Percentiles rank a stretch among this genome's conserved stretches.
These are phyloP conservation scores for Harpagoxenus sublaevis DNA, from an alignment of 2,888 invertebrate species.

Conservation along the genomic window DNA sequence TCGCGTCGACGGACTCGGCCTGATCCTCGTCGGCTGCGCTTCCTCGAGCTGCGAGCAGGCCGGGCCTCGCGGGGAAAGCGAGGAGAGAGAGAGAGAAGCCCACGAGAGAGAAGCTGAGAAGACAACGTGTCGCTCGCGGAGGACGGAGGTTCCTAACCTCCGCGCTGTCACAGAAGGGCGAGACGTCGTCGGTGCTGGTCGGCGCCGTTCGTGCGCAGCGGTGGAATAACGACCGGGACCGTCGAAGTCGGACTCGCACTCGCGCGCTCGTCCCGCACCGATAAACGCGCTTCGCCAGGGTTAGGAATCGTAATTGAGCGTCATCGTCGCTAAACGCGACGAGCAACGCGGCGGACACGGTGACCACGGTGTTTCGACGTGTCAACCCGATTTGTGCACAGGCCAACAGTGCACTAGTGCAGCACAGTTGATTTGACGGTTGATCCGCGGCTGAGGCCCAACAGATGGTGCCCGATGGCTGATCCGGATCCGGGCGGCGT, in stretches of 20 bases:
- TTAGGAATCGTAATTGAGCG: conserved; percentile 5
- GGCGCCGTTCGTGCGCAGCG: neutral
- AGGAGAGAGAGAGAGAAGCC: no score
- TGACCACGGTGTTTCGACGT: no score
- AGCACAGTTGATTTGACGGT: neutral
- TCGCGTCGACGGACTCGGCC: conserved; percentile 30
- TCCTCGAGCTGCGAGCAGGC: neutral
- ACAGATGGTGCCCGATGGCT: neutral
- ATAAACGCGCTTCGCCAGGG: neutral
- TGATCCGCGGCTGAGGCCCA: neutral
- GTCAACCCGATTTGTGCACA: neutral
- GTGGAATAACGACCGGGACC: neutral
- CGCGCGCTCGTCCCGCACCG: neutral
- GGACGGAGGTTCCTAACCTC: conserved; percentile 12
- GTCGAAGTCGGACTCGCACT: no score
- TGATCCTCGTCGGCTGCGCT: neutral
- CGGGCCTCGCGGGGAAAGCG: no score
- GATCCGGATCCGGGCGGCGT: neutral
- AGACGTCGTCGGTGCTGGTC: neutral
- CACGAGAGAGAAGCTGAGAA: no score
- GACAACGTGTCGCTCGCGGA: neutral
- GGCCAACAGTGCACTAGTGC: no score
- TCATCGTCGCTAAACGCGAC: neutral
- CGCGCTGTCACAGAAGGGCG: no score
- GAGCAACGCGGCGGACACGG: neutral